Evolutionary conservation across 2,113 vertebrate species (phyloP).

Genomic region (Speoplatyrhinus poulsoni): DNA sequence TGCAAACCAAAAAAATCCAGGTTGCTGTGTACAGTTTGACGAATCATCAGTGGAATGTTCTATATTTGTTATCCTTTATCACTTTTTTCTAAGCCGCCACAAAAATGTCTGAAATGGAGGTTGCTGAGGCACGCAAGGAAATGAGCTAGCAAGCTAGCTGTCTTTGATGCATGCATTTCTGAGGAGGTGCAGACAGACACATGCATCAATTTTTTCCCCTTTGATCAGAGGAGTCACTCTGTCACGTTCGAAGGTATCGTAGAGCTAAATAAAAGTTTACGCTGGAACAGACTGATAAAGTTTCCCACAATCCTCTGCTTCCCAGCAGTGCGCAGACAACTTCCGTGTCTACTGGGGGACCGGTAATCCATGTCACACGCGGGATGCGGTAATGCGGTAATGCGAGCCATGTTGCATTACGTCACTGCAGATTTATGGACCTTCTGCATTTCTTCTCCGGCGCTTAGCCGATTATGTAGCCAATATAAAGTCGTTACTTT

Average conservation of each 20-base stretch:
- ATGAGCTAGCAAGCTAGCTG: background rate
- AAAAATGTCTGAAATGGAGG: background rate
- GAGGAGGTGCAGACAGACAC: constrained; percentile 40
- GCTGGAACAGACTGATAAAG: background rate
- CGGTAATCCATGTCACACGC: background rate
- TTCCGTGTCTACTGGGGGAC: constrained; percentile 15
- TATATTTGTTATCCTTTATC: background rate
- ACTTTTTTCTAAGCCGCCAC: background rate
- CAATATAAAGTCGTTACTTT: background rate
- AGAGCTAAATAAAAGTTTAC: background rate
- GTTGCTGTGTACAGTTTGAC: background rate
- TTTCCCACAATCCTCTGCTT: no score
- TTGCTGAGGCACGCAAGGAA: background rate
- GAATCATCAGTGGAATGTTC: background rate
- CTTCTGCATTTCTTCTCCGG: constrained; percentile 27
- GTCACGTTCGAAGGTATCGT: constrained; percentile 20
- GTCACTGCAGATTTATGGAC: constrained; percentile 4
- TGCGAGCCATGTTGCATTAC: constrained; percentile 7
- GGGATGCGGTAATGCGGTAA: constrained; percentile 25
- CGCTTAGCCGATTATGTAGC: background rate
- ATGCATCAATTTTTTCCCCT: constrained; percentile 27
- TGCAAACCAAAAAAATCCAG: background rate
- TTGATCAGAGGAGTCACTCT: constrained; percentile 22
- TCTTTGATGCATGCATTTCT: background rate
- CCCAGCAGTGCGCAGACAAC: background rate